These are phyloP conservation scores for Chondrilla cf. caribensis DNA, from an alignment of 37 sponge, comb jelly and placozoan genomes.

Conservation along the genomic window DNA sequence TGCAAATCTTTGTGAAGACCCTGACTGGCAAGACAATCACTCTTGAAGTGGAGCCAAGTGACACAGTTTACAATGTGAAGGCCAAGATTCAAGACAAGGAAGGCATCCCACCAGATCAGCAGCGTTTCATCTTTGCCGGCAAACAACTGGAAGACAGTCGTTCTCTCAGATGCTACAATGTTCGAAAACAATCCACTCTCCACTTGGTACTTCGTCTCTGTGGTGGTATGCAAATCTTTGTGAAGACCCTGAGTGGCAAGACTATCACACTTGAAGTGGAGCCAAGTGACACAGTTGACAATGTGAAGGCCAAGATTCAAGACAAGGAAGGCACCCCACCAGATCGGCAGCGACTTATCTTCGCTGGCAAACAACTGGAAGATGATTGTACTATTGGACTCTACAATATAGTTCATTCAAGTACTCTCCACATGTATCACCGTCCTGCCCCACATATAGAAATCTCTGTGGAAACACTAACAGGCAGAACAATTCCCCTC, in stretches of 20 bases:
- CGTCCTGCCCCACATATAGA: constrained; percentile 38
- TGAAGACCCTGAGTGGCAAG: constrained; percentile 94
- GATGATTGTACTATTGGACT: too few relatives aligned
- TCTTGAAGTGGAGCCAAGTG: constrained; percentile 49
- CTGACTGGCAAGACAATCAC: constrained; percentile 68
- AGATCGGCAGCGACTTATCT: too few relatives aligned
- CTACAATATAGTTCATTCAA: too few relatives aligned
- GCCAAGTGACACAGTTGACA: too few relatives aligned
- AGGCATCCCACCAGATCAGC: constrained; percentile 56
- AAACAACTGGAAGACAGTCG: constrained; percentile 59
- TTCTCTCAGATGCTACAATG: constrained; percentile 60
- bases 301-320: too few relatives aligned
- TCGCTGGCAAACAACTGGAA: too few relatives aligned
- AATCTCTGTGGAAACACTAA: constrained; percentile 67
- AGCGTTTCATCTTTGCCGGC: constrained; percentile 58
- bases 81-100: constrained; percentile 66
- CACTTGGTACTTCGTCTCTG: too few relatives aligned
- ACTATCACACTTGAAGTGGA: too few relatives aligned
- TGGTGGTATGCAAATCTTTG: constrained; percentile 33
- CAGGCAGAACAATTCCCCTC: constrained; percentile 86
- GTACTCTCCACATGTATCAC: too few relatives aligned
- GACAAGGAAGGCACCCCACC: too few relatives aligned
- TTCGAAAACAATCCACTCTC: not conserved
- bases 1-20: constrained; percentile 79
- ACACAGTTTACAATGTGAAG: constrained; percentile 62